Percentiles rank a stretch among this genome's conserved stretches.
Evolutionary conservation across 2,888 invertebrate genomes (phyloP).

Genomic region (Shargacucullia verbasci): DNA sequence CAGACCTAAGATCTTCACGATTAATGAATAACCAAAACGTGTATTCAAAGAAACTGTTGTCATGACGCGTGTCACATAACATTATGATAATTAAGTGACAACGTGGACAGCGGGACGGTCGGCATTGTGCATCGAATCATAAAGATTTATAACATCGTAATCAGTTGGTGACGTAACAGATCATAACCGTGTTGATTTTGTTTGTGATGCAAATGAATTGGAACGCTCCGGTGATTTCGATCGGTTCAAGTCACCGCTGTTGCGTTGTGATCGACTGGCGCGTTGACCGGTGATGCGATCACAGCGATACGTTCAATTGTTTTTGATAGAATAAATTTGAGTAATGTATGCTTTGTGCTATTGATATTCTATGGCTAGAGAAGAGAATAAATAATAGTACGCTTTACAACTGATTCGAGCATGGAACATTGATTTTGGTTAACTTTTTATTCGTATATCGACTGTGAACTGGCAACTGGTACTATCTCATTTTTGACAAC

Average conservation of each 20-base stretch:
- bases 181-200: conserved; percentile 64
- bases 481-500: too few species aligned
- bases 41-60: conserved; percentile 27
- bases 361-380: too few species aligned
- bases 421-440: too few species aligned
- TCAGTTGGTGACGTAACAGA: conserved; percentile 65
- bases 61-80: conserved; percentile 38
- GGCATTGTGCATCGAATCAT: conserved; percentile 36
- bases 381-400: too few species aligned
- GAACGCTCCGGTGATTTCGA: conserved; percentile 51
- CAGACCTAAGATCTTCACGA: conserved; percentile 7
- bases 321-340: conserved; percentile 3
- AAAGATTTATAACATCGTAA: conserved; percentile 42
- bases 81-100: conserved; percentile 52
- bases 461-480: too few species aligned
- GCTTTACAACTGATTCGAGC: too few species aligned
- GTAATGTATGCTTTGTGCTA: neutral
- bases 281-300: conserved; percentile 12
- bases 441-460: too few species aligned
- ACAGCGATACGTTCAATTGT: conserved; percentile 19
- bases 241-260: conserved; percentile 3
- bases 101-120: conserved; percentile 12
- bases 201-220: conserved; percentile 72
- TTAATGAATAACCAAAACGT: conserved; percentile 3
- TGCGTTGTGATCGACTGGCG: conserved; percentile 30